Evolutionary conservation across 1,140 invertebrate species (phyloP).

Genomic region (Bombus picipes): DNA sequence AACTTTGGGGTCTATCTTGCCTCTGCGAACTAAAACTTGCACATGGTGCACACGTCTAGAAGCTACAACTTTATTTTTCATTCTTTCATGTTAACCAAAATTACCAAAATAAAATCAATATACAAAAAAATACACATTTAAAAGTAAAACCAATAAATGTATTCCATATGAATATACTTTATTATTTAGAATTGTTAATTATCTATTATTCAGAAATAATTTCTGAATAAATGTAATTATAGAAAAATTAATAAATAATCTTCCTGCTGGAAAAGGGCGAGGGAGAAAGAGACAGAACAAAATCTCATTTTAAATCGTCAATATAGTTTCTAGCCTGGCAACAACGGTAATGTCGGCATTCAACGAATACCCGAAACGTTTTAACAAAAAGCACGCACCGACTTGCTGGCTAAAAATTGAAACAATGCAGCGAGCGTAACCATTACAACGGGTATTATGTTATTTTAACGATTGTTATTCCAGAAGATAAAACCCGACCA

Average conservation of each 20-base stretch:
- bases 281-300: too few species aligned
- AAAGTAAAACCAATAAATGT: too few species aligned
- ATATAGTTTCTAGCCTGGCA: neutral
- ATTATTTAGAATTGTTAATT: too few species aligned
- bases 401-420: conserved; percentile 11
- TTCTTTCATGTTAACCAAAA: neutral
- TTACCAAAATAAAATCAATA: too few species aligned
- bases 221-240: neutral
- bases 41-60: neutral
- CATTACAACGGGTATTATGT: conserved; percentile 33
- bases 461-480: conserved; percentile 36
- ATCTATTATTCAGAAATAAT: neutral
- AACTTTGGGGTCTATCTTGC: neutral
- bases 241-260: neutral
- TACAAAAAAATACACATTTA: too few species aligned
- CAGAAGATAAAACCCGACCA: conserved; percentile 9
- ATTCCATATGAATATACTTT: too few species aligned
- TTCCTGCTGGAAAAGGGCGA: neutral
- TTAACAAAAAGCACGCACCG: neutral
- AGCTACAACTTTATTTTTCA: neutral
- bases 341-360: neutral
- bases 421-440: neutral
- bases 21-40: neutral
- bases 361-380: neutral
- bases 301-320: neutral